Percentiles rank a stretch among this genome's conserved stretches.
Evolutionary conservation across 37 sponge, comb jelly and placozoan genomes (phyloP).

Genomic region (Aplysina aerophoba): DNA sequence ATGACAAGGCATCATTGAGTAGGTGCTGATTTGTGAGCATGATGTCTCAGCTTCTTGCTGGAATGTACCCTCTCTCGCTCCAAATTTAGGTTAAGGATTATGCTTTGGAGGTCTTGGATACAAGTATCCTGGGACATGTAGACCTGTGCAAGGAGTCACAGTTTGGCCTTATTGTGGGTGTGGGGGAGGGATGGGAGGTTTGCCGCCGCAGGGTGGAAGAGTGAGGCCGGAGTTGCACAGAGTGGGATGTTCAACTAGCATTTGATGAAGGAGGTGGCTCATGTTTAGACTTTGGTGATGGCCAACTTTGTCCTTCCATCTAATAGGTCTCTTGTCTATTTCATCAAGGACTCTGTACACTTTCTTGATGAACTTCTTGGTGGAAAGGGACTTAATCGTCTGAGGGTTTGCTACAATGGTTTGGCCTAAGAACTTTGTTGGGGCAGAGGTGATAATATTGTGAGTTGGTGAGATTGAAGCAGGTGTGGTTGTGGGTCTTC

Average conservation of each 20-base stretch:
- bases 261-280: constrained; percentile 21
- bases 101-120: too few relatives aligned
- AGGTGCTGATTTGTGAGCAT: too few relatives aligned
- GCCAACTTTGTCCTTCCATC: constrained; percentile 15
- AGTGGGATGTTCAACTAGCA: background rate
- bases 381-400: background rate
- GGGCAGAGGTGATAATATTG: background rate
- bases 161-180: too few relatives aligned
- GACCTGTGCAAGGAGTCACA: too few relatives aligned
- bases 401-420: background rate
- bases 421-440: constrained; percentile 31
- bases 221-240: background rate
- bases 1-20: too few relatives aligned
- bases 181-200: too few relatives aligned
- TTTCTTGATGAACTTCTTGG: background rate
- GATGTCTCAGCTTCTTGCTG: too few relatives aligned
- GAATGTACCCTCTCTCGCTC: too few relatives aligned
- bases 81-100: too few relatives aligned
- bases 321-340: constrained; percentile 39
- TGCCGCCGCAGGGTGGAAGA: background rate
- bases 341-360: background rate
- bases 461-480: too few relatives aligned
- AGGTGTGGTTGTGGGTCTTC: too few relatives aligned
- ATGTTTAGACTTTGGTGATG: background rate
- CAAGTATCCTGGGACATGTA: too few relatives aligned